A percentile compares a stretch with the other conserved stretches of the same genome.
Evolutionary conservation across 2,888 invertebrate genomes (phyloP).

Genomic region (Stenolophus ochropezus): DNA sequence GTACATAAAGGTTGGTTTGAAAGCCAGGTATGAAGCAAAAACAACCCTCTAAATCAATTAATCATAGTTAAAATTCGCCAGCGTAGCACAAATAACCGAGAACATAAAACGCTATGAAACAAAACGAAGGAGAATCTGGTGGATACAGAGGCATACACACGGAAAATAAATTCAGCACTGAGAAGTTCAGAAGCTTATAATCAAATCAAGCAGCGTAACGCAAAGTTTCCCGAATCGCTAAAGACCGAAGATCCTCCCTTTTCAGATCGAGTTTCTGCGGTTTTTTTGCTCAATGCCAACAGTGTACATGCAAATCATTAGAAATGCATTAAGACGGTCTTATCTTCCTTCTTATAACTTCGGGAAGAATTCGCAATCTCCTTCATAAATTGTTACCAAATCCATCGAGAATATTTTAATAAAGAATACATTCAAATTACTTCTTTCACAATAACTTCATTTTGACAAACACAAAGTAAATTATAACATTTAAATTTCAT

Average conservation of each 20-base stretch:
- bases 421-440: neutral
- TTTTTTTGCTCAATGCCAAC: conserved; percentile 48
- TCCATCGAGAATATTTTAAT: conserved; percentile 3
- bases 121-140: conserved; percentile 16
- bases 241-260: conserved; percentile 53
- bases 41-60: conserved; percentile 11
- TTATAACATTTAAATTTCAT: neutral
- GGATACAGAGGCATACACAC: conserved; percentile 33
- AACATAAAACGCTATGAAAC: neutral
- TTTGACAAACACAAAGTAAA: neutral
- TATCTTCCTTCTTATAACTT: conserved; percentile 38
- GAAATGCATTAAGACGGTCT: conserved; percentile 52
- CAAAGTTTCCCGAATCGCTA: conserved; percentile 45
- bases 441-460: neutral
- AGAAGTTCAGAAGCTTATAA: conserved; percentile 41
- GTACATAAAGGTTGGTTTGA: neutral
- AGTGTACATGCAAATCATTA: conserved; percentile 57
- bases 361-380: neutral
- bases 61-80: conserved; percentile 24
- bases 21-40: neutral
- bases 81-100: neutral
- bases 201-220: conserved; percentile 40
- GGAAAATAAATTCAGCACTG: conserved; percentile 37
- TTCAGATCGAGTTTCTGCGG: conserved; percentile 48
- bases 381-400: neutral